These are phyloP conservation scores for Battus philenor DNA, from an alignment of 1,140 invertebrate genomes.

Conservation along the genomic window DNA sequence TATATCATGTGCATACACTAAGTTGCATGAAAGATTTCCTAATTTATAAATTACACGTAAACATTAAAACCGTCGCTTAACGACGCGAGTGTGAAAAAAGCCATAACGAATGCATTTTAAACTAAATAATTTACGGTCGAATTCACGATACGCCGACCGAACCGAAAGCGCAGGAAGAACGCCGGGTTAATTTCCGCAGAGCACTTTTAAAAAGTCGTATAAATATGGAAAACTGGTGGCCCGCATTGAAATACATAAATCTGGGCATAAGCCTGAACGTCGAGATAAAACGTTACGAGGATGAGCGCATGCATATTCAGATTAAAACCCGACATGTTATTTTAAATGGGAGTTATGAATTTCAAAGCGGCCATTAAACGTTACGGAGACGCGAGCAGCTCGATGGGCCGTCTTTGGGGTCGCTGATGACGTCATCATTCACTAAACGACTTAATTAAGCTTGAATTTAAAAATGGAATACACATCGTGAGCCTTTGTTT, in stretches of 20 bases:
- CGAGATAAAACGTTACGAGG: conserved; percentile 27
- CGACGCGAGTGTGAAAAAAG: no score
- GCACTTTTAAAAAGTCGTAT: conserved; percentile 16
- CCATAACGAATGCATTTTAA: no score
- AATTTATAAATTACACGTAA: no score
- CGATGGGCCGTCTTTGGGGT: no score
- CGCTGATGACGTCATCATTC: no score
- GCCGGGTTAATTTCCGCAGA: conserved; percentile 12
- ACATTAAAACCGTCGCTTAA: no score
- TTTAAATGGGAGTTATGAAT: conserved; percentile 32
- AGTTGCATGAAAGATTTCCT: no score
- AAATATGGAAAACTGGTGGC: conserved; percentile 5
- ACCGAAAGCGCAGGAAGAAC: neutral
- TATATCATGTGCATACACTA: no score
- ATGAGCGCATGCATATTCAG: conserved; percentile 26
- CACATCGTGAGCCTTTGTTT: no score
- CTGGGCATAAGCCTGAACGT: conserved; percentile 19
- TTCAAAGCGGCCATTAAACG: conserved; percentile 22
- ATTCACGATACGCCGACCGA: conserved; percentile 1
- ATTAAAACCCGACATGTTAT: conserved; percentile 24
- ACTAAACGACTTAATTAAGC: no score
- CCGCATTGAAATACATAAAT: conserved; percentile 28
- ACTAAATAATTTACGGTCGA: conserved; percentile 10
- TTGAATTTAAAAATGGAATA: no score
- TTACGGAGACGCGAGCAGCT: no score